Evolutionary conservation across 2,797 vertebrate genomes (phyloP).

Genomic region (Myotis vivesi): DNA sequence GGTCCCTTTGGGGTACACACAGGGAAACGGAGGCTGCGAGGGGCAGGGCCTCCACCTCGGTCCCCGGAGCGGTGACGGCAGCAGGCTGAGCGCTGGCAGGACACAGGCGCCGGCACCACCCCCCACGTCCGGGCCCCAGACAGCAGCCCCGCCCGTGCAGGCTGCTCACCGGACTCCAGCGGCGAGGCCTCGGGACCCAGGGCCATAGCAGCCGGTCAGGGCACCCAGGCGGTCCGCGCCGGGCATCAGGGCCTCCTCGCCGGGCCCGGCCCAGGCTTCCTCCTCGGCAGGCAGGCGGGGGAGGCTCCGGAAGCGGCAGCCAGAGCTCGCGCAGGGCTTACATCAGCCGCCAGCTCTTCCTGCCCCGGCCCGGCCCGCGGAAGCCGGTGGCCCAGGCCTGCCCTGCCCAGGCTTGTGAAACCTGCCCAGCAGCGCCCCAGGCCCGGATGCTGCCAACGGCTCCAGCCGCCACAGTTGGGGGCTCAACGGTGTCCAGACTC

Average conservation of each 20-base stretch:
- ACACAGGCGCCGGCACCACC: neutral
- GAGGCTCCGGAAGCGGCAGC: slow-evolving; percentile 74
- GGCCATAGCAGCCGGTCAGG: neutral
- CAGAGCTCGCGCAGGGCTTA: slow-evolving; percentile 64
- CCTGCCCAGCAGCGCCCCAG: slow-evolving; percentile 43
- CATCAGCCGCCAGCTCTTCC: slow-evolving; percentile 69
- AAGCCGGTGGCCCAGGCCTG: slow-evolving; percentile 22
- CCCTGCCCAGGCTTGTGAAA: slow-evolving; percentile 72
- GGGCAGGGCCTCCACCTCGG: neutral
- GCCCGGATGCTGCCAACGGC: slow-evolving; percentile 75
- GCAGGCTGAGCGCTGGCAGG: rapidly evolving
- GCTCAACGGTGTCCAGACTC: neutral
- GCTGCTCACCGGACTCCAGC: slow-evolving; percentile 62
- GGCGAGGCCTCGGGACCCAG: slow-evolving; percentile 50
- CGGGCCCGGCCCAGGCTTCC: slow-evolving; percentile 54
- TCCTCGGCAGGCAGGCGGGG: slow-evolving; percentile 9
- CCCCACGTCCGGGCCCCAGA: rapidly evolving
- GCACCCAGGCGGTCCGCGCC: neutral
- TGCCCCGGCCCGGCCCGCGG: slow-evolving; percentile 40
- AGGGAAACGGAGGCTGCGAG: neutral
- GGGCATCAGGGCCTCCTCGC: slow-evolving; percentile 4
- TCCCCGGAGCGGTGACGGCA: rapidly evolving
- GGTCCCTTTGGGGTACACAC: rapidly evolving
- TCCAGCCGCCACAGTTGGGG: neutral
- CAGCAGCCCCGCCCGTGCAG: neutral